Conservation (phyloP, 1,140 invertebrate genomes). For the Holcopasites calliopsidis region DNA sequence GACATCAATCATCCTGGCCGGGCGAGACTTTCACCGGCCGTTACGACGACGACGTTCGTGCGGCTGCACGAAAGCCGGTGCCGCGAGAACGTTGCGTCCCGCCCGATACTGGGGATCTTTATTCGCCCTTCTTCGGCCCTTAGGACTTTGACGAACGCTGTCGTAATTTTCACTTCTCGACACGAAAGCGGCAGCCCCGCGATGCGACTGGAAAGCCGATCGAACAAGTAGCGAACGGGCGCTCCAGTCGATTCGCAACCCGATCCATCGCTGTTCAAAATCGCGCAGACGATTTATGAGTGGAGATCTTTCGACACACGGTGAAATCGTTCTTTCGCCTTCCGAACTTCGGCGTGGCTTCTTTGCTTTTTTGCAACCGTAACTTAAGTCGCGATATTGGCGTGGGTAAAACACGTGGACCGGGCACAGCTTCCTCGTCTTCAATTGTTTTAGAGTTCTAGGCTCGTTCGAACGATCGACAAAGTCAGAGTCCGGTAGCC, state of each 20-base stretch:
- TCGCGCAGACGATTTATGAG: conserved; percentile 4
- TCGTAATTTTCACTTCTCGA: neutral
- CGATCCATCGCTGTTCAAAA: neutral
- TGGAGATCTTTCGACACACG: neutral
- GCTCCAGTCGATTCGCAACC: conserved; percentile 9
- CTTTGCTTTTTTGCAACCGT: neutral
- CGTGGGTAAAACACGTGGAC: no score
- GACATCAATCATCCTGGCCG: conserved; percentile 62
- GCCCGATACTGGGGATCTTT: neutral
- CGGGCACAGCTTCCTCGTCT: no score
- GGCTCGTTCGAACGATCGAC: no score
- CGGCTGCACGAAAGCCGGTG: conserved; percentile 10
- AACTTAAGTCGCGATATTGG: neutral
- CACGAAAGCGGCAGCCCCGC: neutral
- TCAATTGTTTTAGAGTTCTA: no score
- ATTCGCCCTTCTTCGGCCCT: no score
- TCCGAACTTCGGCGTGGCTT: neutral
- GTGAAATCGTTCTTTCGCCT: conserved; percentile 35
- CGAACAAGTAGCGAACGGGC: neutral
- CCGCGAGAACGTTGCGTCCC: neutral
- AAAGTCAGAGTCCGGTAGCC: conserved; percentile 18
- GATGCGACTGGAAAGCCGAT: neutral
- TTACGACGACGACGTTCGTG: conserved; percentile 43
- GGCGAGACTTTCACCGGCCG: conserved; percentile 58
- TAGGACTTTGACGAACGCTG: no score